Evolutionary conservation across 2,797 vertebrate genomes (phyloP).

Genomic region (Lithobates pipiens): DNA sequence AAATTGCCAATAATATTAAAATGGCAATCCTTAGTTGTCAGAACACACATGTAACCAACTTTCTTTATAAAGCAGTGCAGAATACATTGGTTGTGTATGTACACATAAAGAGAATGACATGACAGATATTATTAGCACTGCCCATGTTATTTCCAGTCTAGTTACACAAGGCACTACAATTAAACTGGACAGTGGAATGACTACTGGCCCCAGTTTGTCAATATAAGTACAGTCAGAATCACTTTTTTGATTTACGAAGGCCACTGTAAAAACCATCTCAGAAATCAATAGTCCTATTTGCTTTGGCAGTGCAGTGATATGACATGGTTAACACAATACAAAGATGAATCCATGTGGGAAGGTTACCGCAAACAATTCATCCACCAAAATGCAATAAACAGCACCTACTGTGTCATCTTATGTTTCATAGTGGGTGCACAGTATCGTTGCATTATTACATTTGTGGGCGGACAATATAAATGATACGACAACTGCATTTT

Average conservation of each 20-base stretch:
- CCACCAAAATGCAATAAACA: slow-evolving; percentile 11
- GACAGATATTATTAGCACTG: neutral
- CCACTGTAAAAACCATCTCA: neutral
- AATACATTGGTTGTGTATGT: neutral
- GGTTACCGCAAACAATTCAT: neutral
- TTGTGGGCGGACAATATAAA: neutral
- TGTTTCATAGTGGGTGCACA: neutral
- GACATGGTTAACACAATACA: slow-evolving; percentile 6
- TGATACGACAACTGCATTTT: neutral
- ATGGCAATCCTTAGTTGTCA: neutral
- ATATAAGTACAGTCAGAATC: neutral
- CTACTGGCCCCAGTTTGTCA: neutral
- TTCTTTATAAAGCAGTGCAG: neutral
- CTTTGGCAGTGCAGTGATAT: neutral
- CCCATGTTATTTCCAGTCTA: neutral
- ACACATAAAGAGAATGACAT: neutral
- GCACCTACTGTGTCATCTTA: slow-evolving; percentile 4
- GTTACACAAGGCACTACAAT: neutral
- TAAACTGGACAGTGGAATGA: neutral
- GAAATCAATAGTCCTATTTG: neutral
- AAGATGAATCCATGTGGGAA: slow-evolving; percentile 3
- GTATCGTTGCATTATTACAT: neutral
- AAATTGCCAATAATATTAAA: neutral
- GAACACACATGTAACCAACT: neutral
- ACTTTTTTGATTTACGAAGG: neutral